These are phyloP conservation scores for Drosophila takahashii DNA, from an alignment of 1,140 invertebrate species.

Conservation along the genomic window DNA sequence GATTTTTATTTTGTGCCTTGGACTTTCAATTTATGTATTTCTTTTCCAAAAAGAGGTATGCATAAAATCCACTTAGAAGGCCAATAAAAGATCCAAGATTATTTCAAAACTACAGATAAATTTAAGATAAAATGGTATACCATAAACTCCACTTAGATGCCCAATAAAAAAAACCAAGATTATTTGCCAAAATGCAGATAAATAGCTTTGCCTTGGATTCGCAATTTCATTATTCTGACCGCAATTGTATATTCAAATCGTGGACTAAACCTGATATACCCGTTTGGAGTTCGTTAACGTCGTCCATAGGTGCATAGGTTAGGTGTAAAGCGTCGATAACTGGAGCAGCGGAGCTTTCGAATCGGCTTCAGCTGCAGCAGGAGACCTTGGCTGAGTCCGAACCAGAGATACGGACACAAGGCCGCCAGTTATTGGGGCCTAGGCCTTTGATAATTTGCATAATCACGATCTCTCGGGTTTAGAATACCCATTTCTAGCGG, in stretches of 20 bases:
- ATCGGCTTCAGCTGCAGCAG: constrained; percentile 46
- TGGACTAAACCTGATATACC: constrained; percentile 38
- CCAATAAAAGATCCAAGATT: too few species aligned
- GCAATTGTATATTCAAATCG: constrained; percentile 22
- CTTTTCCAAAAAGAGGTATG: too few species aligned
- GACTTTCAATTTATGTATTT: too few species aligned
- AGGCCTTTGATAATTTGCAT: constrained; percentile 40
- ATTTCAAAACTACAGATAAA: too few species aligned
- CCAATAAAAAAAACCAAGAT: not conserved
- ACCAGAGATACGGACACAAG: constrained; percentile 32
- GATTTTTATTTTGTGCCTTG: too few species aligned
- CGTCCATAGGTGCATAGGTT: constrained; percentile 56
- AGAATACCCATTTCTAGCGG: constrained; percentile 21
- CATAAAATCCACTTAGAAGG: too few species aligned
- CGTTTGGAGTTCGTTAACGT: constrained; percentile 26
- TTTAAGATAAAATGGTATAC: too few species aligned
- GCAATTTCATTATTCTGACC: constrained; percentile 29
- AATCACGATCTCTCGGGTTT: not conserved
- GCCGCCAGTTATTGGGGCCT: constrained; percentile 30
- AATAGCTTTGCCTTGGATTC: constrained; percentile 25
- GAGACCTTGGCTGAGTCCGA: constrained; percentile 44
- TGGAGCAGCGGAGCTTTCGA: constrained; percentile 60
- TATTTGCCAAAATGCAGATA: constrained; percentile 16
- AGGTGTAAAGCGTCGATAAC: constrained; percentile 60
- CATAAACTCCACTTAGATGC: too few species aligned